Evolutionary conservation across 2,888 invertebrate genomes (phyloP), one percentile per base, ranked within the genome.

Genomic region (Petrolisthes cinctipes): DNA sequence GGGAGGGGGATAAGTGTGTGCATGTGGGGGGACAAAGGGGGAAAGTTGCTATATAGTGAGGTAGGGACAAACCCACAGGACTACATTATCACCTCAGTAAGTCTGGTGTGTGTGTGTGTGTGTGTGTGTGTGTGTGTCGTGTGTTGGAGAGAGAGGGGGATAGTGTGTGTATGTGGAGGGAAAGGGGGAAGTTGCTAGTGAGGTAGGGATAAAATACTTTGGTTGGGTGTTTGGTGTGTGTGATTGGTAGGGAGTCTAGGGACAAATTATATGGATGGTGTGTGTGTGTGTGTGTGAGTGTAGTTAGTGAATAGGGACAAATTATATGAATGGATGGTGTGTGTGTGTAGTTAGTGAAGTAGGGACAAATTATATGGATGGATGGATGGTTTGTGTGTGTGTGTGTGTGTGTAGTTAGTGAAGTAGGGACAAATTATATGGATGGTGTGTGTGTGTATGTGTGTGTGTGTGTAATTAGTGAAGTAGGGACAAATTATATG

Each of bases 11-110:
- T 17, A 20, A 20, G 75, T 20, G 75, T 4, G 9, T 75, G 20
- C 23, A 23, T 75, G 17, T 7, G 75, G 68, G 68, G n/a, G 14
- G 68, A 17, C 5, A 2, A 68, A 3, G 68, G 14, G 68, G 68
- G 14, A n/a, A 4, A 17, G 68, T 17, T 2, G 68, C 4, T 68
- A n/a, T 68, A 2, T 68, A 4, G 3, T 3, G 4, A 5, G 68
- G 68, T 68, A 17, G 68, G n/a, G 68, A n/a, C 4, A 5, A 37
- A 66, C 11, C 73, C 73, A 23, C 82, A 57, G 9, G 83, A 81
- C 20, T 78, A 56, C 57, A 75, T 89, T 82, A 68, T 17, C 5
- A 53, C 17, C 57, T 75, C 9, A 9, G 86, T 86, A 56, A 83
- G 84, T 37, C 5, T 5, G 23, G 54, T 53, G 56, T 54, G 4